Conservation (phyloP, 2,113 vertebrate species). For the Onychostruthus taczanowskii region DNA sequence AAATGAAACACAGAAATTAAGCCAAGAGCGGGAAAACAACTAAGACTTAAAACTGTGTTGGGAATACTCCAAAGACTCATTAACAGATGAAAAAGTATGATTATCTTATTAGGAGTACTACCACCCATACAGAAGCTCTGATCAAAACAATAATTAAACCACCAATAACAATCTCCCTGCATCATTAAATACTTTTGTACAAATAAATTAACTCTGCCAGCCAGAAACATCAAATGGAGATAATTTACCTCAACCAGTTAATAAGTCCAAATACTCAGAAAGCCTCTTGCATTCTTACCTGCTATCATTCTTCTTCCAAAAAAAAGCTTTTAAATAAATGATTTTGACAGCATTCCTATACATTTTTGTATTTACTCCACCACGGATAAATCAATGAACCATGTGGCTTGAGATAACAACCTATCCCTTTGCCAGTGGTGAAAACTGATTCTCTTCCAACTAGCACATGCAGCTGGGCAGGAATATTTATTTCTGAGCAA, state of each 20-base stretch:
- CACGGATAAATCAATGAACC: constrained; percentile 50
- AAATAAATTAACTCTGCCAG: constrained; percentile 61
- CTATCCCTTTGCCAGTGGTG: constrained; percentile 37
- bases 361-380: constrained; percentile 35
- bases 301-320: neutral
- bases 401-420: constrained; percentile 36
- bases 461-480: constrained; percentile 6
- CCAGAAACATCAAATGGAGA: constrained; percentile 51
- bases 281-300: constrained; percentile 15
- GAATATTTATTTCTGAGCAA: constrained; percentile 59
- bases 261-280: neutral
- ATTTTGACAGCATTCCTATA: constrained; percentile 35
- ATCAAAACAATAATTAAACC: constrained; percentile 68
- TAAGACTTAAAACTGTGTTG: constrained; percentile 52
- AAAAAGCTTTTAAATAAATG: constrained; percentile 15
- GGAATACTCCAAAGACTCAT: constrained; percentile 65
- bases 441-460: constrained; percentile 38
- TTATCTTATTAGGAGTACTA: constrained; percentile 65
- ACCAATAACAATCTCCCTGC: constrained; percentile 52
- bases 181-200: constrained; percentile 60
- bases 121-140: constrained; percentile 55
- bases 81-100: constrained; percentile 66
- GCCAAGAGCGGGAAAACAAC: constrained; percentile 34
- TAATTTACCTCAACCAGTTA: constrained; percentile 31
- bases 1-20: constrained; percentile 50